Evolutionary conservation across 2,888 invertebrate species (phyloP), one percentile per base, ranked within the genome.

Genomic region (Mimumesa dahlbomi): DNA sequence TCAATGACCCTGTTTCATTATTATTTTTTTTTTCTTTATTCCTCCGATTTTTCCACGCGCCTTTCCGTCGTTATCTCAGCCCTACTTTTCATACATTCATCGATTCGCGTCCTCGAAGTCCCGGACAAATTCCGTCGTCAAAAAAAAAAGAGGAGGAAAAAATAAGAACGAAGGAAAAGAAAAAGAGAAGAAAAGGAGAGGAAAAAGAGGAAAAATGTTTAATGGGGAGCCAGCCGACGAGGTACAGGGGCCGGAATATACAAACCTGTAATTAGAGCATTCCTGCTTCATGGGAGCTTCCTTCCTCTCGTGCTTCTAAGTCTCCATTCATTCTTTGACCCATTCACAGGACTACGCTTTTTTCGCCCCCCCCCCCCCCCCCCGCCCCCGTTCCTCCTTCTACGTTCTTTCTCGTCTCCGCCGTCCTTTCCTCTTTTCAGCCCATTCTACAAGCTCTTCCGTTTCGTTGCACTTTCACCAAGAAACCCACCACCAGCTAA

Each of bases 221-320:
- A 63, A 50, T n/a, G n/a, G 34, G 11, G n/a, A 29, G 29, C 29
- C 29, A 9, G 29, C 29, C 29, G 29, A n/a, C n/a, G 29, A 29
- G 6, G 2, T 29, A 9, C 29, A 9, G 29, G 9, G 6, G 9
- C 29, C 7, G 7, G 29, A 29, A 34, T 14, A 22, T 48, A 25
- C 57, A 11, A 13, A 31, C 53, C 14, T 53, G 42, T 73, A 70
- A 70, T 70, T 70, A 70, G 54, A 62, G 50, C 57, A 42, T 68
- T 64, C 54, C 50, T 56, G 43, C 54, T 46, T 36, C 21, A 53
- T 22, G 14, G 45, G 25, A 54, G 36, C 9, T 46, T 21, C 18
- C 16, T 19, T 25, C 36, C 36, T 9, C 22, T 19, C 36, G 50
- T 18, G 16, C 31, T 14, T 40, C 13, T 14, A n/a, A 29, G 43